A percentile compares a stretch with the other conserved stretches of the same genome.
Evolutionary conservation across 2,888 invertebrate species (phyloP).

Genomic region (Tridacna crocea): DNA sequence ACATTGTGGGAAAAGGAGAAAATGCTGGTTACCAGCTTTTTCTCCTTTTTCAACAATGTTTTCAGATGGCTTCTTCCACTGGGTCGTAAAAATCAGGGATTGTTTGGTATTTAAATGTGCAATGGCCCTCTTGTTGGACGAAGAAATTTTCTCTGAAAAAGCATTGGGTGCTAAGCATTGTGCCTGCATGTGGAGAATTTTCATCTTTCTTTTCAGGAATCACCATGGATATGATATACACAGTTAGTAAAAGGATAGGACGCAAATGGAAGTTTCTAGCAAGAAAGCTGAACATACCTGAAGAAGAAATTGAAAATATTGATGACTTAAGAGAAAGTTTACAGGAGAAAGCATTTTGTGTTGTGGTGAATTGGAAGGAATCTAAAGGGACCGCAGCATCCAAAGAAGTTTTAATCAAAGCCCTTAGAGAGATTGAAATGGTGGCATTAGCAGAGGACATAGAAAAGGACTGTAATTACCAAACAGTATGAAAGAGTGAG

Average conservation of each 20-base stretch:
- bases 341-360: slow-evolving; percentile 26
- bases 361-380: slow-evolving; percentile 38
- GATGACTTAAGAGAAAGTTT: slow-evolving; percentile 24
- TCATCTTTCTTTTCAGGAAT: slow-evolving; percentile 28
- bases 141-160: no score
- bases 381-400: slow-evolving; percentile 30
- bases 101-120: no score
- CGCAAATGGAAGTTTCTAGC: slow-evolving; percentile 40
- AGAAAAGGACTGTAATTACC: slow-evolving; percentile 2
- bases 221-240: slow-evolving; percentile 12
- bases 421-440: slow-evolving; percentile 32
- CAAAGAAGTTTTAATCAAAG: slow-evolving; percentile 9
- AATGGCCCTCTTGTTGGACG: no score
- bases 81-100: no score
- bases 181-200: no score
- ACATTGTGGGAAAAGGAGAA: no score
- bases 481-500: background rate
- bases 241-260: slow-evolving; percentile 32
- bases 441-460: slow-evolving; percentile 29
- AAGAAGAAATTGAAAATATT: slow-evolving; percentile 29
- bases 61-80: no score
- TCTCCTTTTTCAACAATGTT: no score
- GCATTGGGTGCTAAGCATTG: no score
- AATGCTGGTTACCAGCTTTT: no score
- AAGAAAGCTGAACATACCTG: slow-evolving; percentile 28